These are phyloP conservation scores for Corythornis vintsioides DNA, from an alignment of 2,113 vertebrate genomes.

Conservation along the genomic window DNA sequence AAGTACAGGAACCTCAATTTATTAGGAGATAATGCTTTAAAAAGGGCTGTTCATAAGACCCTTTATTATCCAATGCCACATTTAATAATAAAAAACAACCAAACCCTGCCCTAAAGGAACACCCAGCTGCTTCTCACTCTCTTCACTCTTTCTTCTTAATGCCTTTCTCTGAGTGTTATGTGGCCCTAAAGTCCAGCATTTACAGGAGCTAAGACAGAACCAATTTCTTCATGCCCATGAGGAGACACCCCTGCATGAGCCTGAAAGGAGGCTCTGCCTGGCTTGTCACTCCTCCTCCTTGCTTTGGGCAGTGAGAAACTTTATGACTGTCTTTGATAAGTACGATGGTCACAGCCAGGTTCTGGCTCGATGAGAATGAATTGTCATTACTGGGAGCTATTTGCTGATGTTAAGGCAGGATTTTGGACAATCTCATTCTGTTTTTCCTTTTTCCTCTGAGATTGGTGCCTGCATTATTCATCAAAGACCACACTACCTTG, in stretches of 20 bases:
- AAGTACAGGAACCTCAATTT: neutral
- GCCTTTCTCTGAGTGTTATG: neutral
- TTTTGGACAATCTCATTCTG: neutral
- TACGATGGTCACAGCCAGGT: neutral
- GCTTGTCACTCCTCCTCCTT: neutral
- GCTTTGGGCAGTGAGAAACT: neutral
- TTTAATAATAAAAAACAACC: neutral
- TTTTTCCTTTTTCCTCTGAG: neutral
- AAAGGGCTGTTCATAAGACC: neutral
- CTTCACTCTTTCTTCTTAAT: neutral
- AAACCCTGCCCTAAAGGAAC: neutral
- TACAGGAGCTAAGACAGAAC: neutral
- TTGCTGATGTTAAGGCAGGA: neutral
- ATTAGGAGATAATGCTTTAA: neutral
- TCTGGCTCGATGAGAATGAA: neutral
- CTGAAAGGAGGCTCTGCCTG: neutral
- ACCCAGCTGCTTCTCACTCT: neutral
- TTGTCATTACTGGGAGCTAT: neutral
- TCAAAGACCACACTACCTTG: neutral
- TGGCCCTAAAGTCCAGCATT: neutral
- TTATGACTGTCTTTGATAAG: neutral
- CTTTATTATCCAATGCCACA: neutral
- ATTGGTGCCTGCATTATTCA: conserved; percentile 4
- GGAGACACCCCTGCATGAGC: neutral
- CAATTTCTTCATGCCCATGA: rapidly evolving